Percentiles rank a stretch among this genome's conserved stretches.
Conservation (phyloP, 2,113 vertebrate genomes). For the Xerus inauris region DNA sequence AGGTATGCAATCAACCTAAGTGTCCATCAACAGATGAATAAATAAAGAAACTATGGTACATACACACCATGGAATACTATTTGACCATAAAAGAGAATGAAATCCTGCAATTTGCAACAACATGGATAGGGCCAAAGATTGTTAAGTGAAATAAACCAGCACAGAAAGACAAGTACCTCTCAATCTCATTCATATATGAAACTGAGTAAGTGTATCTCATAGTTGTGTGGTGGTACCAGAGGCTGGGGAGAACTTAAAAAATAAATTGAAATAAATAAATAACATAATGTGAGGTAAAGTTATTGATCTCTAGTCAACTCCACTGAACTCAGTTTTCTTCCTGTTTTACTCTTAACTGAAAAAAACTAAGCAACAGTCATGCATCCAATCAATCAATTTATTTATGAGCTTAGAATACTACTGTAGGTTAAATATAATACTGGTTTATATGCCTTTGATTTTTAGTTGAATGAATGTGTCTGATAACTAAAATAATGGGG, state of each 20-base stretch:
- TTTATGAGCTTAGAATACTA: neutral
- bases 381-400: neutral
- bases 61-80: too few relatives aligned
- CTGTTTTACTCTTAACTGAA: neutral
- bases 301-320: neutral
- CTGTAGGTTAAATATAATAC: neutral
- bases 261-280: neutral
- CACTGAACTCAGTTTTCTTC: neutral
- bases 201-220: rapidly evolving
- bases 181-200: neutral
- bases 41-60: neutral
- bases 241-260: neutral
- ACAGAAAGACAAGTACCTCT: neutral
- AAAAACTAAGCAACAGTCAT: neutral
- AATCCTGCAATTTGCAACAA: neutral
- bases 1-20: neutral
- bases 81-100: neutral
- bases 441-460: neutral
- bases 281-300: neutral
- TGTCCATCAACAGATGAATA: too few relatives aligned
- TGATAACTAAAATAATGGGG: neutral
- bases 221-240: neutral
- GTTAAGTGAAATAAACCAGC: neutral
- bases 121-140: neutral
- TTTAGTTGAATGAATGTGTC: constrained; percentile 1